phyloP scores from a whole-genome alignment of 2,888 invertebrate genomes.

The Pemphredon lugubris region DNA sequence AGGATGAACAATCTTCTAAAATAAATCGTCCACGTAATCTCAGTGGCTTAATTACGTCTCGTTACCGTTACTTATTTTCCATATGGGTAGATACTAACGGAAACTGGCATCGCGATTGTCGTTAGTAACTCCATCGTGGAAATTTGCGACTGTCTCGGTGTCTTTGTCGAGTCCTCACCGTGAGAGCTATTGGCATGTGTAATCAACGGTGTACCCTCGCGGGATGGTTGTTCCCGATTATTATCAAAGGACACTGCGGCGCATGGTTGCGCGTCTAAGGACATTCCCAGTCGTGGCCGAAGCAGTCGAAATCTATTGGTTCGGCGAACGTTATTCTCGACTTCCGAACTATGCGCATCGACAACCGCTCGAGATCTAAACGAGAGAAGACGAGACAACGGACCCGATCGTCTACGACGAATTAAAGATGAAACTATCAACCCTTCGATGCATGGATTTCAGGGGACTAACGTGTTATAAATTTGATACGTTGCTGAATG shows the following conservation, averaged over 20 bases:
- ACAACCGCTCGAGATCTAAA: slow-evolving; percentile 19
- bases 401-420: background rate
- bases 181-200: slow-evolving; percentile 5
- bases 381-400: background rate
- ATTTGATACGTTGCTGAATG: too few species aligned
- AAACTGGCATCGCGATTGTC: too few species aligned
- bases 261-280: slow-evolving; percentile 6
- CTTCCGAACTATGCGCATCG: slow-evolving; percentile 18
- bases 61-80: too few species aligned
- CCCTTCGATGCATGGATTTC: background rate
- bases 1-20: too few species aligned
- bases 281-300: slow-evolving; percentile 25
- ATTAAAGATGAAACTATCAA: background rate
- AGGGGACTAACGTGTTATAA: too few species aligned
- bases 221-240: slow-evolving; percentile 27
- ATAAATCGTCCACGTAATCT: too few species aligned
- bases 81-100: too few species aligned
- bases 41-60: too few species aligned
- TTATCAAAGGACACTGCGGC: slow-evolving; percentile 17
- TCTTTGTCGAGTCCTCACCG: slow-evolving; percentile 14
- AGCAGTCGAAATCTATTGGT: slow-evolving; percentile 31
- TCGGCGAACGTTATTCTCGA: slow-evolving; percentile 37
- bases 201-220: background rate
- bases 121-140: too few species aligned
- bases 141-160: slow-evolving; percentile 2